Base-by-base conservation (phyloP, 2,888 invertebrate species). In the Watsonalla cultraria region DNA sequence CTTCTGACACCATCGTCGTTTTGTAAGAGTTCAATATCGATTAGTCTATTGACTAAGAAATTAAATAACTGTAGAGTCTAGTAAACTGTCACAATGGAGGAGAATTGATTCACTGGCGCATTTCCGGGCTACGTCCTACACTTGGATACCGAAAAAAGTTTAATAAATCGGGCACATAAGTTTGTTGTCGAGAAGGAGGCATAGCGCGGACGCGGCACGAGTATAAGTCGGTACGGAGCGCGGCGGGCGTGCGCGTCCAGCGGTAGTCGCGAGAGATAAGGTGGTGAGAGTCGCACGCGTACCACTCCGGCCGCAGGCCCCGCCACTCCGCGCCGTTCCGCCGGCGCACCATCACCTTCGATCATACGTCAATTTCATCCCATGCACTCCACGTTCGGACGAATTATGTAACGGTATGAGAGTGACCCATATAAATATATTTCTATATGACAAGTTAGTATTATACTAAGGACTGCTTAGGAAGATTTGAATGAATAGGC, bases 1-100 rank as follows among this genome's bases (percentile, higher is more conserved):
- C 92, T 80, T 92, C 91, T 63, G 93, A 92, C 80, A 93, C 92
- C 93, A 93, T 93, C 78, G 83, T 92, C 80, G 74, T 65, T 66
- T 74, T 65, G 68, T 72, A 65, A 74, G 65, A 58, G 57, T 66
- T 65, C 56, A 61, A 60, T 64, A 59, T 54, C 59, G 45, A 55
- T 60, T 56, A 59, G 66, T 62, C 50, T 45, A 60, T 46, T 42
- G 46, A 34, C 45, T 47, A 53, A 46, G 33, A 37, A 35, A 46
- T 51, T 49, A 42, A 35, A 51, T 39, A 48, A 24, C 58, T 51
- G 47, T 54, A 59, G 60, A 54, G 13, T 47, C 15, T 56, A 57
- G 11, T 53, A 61, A 51, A 54, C 52, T 56, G 52, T 65, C 77
- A 78, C 80, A 65, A 67, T 55, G 58, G 52, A 52, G 51, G 61